Conservation (phyloP, 53 echinoderm and acorn worm genomes). For the Paracentrotus lividus region DNA sequence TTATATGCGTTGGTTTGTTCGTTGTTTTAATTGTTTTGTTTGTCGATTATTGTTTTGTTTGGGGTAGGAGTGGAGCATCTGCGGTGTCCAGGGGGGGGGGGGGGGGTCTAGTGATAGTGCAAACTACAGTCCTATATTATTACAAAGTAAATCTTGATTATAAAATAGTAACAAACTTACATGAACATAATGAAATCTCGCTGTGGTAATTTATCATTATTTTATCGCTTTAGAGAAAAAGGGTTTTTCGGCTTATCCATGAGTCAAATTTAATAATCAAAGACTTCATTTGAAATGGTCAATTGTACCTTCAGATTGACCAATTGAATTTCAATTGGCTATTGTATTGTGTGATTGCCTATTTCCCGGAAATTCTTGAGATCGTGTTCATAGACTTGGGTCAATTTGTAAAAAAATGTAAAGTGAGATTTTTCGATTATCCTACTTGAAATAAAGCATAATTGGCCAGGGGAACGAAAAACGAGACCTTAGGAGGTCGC, state of each 20-base stretch:
- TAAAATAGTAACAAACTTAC: too few relatives aligned
- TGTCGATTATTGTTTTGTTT: too few relatives aligned
- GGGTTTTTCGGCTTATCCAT: neutral
- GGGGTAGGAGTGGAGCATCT: too few relatives aligned
- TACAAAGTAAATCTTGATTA: too few relatives aligned
- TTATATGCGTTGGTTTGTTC: too few relatives aligned
- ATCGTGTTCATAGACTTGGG: neutral
- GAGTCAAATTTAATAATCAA: neutral
- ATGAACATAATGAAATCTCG: too few relatives aligned
- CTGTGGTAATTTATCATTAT: too few relatives aligned
- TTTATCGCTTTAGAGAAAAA: too few relatives aligned
- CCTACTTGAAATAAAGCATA: neutral
- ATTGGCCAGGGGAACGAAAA: neutral
- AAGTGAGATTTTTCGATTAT: neutral
- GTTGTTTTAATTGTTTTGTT: too few relatives aligned
- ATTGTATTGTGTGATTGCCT: neutral
- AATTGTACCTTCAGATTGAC: neutral
- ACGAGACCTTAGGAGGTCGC: neutral
- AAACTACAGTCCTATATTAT: too few relatives aligned
- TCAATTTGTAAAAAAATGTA: neutral
- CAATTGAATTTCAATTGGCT: neutral
- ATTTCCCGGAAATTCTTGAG: neutral
- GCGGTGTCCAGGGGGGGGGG: too few relatives aligned
- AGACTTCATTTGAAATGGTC: neutral
- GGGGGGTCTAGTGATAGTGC: too few relatives aligned